These are phyloP conservation scores for Anniella stebbinsi DNA, from an alignment of 2,797 vertebrate genomes.

Conservation along the genomic window DNA sequence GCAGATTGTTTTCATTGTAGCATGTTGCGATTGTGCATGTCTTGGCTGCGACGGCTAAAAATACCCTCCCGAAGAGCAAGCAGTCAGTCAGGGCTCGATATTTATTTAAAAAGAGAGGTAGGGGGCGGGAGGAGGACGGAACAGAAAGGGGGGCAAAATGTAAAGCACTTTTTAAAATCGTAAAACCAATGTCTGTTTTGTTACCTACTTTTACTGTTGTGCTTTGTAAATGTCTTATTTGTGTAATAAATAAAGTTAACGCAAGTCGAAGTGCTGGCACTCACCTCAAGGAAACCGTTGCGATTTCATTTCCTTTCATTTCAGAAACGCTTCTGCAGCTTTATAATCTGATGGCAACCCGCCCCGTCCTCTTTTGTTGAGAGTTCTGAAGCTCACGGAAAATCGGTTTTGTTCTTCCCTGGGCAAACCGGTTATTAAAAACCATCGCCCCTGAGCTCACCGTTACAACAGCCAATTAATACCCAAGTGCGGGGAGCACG, in stretches of 20 bases:
- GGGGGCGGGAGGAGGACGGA: constrained; percentile 64
- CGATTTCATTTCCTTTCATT: constrained; percentile 78
- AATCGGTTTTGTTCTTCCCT: constrained; percentile 67
- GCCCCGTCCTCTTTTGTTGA: constrained; percentile 71
- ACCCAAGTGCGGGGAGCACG: constrained; percentile 65
- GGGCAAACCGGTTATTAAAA: constrained; percentile 66
- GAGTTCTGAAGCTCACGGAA: constrained; percentile 67
- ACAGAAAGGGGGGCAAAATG: constrained; percentile 83
- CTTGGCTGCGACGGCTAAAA: constrained; percentile 81
- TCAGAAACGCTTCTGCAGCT: constrained; percentile 69
- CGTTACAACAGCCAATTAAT: constrained; percentile 70
- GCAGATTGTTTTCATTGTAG: constrained; percentile 77
- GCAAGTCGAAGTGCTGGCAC: constrained; percentile 85
- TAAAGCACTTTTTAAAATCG: constrained; percentile 95
- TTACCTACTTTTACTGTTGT: constrained; percentile 94
- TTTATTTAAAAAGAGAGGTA: constrained; percentile 95
- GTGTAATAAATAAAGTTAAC: constrained; percentile 97
- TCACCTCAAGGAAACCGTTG: constrained; percentile 77
- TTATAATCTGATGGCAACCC: constrained; percentile 66
- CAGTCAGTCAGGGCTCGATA: constrained; percentile 86
- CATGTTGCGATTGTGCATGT: constrained; percentile 83
- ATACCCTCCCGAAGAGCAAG: constrained; percentile 82
- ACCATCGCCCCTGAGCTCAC: constrained; percentile 59
- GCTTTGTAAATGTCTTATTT: constrained; percentile 95
- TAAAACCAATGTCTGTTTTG: constrained; percentile 93